Percentiles rank a stretch among this genome's conserved stretches.
phyloP scores from a whole-genome alignment of 2,113 vertebrate species.

The Trogon surrucura region DNA sequence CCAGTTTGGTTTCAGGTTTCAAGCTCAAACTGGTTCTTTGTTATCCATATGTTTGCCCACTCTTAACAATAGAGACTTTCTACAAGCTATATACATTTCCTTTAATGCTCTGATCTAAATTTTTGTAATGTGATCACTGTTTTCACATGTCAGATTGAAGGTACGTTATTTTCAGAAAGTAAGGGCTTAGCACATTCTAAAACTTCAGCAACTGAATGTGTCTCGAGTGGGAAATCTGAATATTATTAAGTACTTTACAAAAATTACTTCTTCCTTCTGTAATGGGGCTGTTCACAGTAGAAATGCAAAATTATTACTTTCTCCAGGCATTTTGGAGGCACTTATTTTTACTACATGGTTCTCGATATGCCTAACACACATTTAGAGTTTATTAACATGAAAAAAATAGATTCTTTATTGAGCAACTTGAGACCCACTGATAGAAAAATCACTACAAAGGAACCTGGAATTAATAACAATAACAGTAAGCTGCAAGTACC shows the following conservation, averaged over 20 bases:
- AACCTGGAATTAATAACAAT: not conserved
- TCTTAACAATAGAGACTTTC: not conserved
- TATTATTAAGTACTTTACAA: not conserved
- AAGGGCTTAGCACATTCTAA: not conserved
- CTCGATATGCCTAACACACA: not conserved
- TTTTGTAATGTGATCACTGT: not conserved
- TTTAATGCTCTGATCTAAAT: not conserved
- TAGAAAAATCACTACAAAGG: not conserved
- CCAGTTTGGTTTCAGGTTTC: slow-evolving; percentile 32
- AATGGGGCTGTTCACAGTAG: not conserved
- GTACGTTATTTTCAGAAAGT: not conserved
- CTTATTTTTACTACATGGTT: not conserved
- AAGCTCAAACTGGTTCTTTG: not conserved
- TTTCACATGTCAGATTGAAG: not conserved
- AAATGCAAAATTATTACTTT: not conserved
- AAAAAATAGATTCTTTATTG: not conserved
- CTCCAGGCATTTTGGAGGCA: not conserved
- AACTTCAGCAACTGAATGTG: not conserved
- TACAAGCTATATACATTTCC: not conserved
- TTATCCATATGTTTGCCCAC: slow-evolving; percentile 23
- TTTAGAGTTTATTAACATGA: not conserved
- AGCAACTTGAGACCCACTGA: not conserved
- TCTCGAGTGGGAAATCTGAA: not conserved
- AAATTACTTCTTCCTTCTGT: not conserved
- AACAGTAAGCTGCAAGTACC: not conserved